phyloP scores from a whole-genome alignment of 2,888 invertebrate species.

The Athripsodes cinereus region DNA sequence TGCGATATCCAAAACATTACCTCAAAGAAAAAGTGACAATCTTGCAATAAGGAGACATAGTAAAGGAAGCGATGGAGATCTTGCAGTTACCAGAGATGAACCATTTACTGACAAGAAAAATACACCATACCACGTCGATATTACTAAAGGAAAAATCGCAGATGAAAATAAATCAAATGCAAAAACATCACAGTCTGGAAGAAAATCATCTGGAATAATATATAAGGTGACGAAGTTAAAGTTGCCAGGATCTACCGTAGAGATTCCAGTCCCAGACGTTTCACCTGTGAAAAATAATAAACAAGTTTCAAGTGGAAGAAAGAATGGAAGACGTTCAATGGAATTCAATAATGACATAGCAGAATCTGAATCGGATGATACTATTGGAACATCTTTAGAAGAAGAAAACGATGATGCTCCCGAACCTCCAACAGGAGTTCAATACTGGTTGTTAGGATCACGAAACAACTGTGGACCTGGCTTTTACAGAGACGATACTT shows the following conservation, averaged over 20 bases:
- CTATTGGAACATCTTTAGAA: background rate
- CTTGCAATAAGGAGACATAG: constrained; percentile 4
- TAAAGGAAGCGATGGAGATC: constrained; percentile 12
- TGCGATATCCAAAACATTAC: constrained; percentile 33
- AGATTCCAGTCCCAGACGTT: constrained; percentile 21
- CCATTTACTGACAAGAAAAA: constrained; percentile 56
- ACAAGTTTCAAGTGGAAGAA: constrained; percentile 17
- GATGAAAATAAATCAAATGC: no score
- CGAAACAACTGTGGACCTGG: background rate
- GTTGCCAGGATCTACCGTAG: constrained; percentile 1
- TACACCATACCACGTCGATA: constrained; percentile 64
- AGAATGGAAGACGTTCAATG: background rate
- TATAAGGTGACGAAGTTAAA: background rate
- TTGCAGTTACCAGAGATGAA: constrained; percentile 11
- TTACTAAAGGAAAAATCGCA: constrained; percentile 36
- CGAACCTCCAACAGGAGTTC: background rate
- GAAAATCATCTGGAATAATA: background rate
- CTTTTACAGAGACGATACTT: background rate
- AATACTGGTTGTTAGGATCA: background rate
- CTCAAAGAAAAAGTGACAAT: constrained; percentile 25
- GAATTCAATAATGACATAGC: background rate
- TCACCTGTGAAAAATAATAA: constrained; percentile 24
- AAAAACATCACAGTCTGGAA: constrained; percentile 24
- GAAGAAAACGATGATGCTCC: background rate
- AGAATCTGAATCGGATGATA: background rate